Evolutionary conservation across 2,113 vertebrate genomes (phyloP), one percentile per base, ranked within the genome.

Genomic region (Percopsis transmontana): DNA sequence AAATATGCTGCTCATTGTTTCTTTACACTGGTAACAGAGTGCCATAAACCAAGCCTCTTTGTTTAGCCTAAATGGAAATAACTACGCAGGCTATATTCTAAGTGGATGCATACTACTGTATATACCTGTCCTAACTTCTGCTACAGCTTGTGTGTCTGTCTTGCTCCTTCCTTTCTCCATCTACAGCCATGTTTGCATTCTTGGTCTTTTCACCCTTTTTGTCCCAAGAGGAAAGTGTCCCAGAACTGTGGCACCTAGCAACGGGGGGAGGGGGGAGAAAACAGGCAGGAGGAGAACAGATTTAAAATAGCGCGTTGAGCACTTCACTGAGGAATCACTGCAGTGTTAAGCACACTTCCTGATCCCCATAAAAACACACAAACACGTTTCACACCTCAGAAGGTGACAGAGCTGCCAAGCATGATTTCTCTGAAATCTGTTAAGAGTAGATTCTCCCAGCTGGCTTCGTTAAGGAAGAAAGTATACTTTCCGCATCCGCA

Each of bases 281-380:
- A 48, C 65, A 18, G 20, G 62, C 47, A 58, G 63, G 58, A 70
- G 66, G 71, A 76, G 76, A 51, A 54, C 51, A 62, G 39, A 67
- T 72, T 82, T 89, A 85, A 90, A 89, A 92, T 89, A 92, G 63
- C 45, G 19, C 76, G 81, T 76, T 77, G 70, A 83, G 79, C 83
- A 85, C 81, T 73, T 84, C 75, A 70, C 48, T 45, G 75, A 78
- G 57, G 66, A 70, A 70, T 56, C 58, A 16, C 66, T 66, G 72
- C 27, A 23, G 61, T 63, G 55, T 57, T 41, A 60, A 66, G 57
- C 76, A 68, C 82, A 83, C 68, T 75, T 82, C 52, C 74, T 68
- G 48, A 78, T 80, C 23, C 67, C 45, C 18, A 65, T 51, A 38
- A 68, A 59, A 47, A 54, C 23, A 3, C 47, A 51, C 62, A 58